phyloP scores from a whole-genome alignment of 2,797 vertebrate species.

The Lithobates sylvaticus region DNA sequence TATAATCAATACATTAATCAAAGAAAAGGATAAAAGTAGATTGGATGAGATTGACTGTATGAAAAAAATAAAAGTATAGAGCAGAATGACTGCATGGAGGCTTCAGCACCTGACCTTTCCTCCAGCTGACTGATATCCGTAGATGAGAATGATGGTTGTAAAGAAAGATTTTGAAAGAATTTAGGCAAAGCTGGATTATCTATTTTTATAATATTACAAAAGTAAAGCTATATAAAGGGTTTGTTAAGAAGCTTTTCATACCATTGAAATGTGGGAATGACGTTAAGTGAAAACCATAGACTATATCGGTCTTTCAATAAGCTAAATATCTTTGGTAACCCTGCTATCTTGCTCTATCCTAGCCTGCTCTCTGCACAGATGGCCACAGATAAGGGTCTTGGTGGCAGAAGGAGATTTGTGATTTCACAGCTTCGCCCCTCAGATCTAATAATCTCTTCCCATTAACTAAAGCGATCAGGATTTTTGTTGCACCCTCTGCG shows the following conservation, averaged over 20 bases:
- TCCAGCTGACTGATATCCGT: too few species aligned
- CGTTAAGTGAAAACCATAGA: not conserved
- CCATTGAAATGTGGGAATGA: not conserved
- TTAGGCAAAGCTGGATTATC: not conserved
- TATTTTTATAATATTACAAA: not conserved
- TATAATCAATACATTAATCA: too few species aligned
- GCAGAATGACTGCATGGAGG: too few species aligned
- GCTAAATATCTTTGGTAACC: conserved; percentile 33
- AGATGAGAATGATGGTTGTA: too few species aligned
- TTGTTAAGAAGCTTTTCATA: not conserved
- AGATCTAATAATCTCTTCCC: conserved; percentile 61
- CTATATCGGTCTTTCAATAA: not conserved
- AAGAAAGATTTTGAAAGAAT: not conserved
- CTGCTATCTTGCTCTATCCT: conserved; percentile 1
- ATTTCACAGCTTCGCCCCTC: conserved; percentile 58
- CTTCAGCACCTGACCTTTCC: too few species aligned
- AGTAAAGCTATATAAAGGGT: not conserved
- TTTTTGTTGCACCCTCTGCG: not conserved
- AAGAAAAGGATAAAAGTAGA: too few species aligned
- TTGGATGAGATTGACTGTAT: too few species aligned
- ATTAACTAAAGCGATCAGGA: conserved; percentile 38
- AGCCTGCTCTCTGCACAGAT: conserved; percentile 54
- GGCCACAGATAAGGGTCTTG: conserved; percentile 51
- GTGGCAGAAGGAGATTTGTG: conserved; percentile 56
- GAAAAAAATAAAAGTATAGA: too few species aligned